A percentile compares a stretch with the other conserved stretches of the same genome.
Evolutionary conservation across 2,888 invertebrate species (phyloP).

Genomic region (Phyto melanocephala): DNA sequence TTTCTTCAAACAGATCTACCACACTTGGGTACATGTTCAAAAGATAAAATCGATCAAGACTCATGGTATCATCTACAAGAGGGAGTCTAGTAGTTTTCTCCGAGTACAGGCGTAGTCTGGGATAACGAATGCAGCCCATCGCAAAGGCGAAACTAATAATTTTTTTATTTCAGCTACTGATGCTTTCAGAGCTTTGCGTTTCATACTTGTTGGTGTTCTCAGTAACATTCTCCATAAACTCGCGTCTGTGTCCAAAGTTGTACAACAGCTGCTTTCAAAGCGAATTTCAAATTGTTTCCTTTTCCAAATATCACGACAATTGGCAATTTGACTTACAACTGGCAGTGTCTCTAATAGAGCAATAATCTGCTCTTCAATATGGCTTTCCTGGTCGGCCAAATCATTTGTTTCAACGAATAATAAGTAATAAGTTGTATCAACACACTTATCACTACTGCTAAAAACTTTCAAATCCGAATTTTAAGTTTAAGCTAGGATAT

Average conservation of each 20-base stretch:
- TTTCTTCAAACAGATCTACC: slow-evolving; percentile 40
- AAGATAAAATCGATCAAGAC: slow-evolving; percentile 32
- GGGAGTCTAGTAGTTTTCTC: not conserved
- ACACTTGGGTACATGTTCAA: slow-evolving; percentile 49
- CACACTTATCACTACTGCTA: too few relatives aligned
- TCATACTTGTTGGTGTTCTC: too few relatives aligned
- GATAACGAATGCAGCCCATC: too few relatives aligned
- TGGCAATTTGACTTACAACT: slow-evolving; percentile 39
- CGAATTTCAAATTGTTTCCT: slow-evolving; percentile 46
- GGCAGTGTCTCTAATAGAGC: slow-evolving; percentile 3
- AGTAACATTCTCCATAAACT: too few relatives aligned
- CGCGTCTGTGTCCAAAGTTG: slow-evolving; percentile 12
- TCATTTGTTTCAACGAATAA: too few relatives aligned
- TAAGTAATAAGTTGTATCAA: too few relatives aligned
- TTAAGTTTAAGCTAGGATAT: too few relatives aligned
- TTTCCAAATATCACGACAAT: slow-evolving; percentile 45
- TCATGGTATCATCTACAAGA: slow-evolving; percentile 47
- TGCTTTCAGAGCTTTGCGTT: slow-evolving; percentile 29
- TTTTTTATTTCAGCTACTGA: slow-evolving; percentile 35
- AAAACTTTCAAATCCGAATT: too few relatives aligned
- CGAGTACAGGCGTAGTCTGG: too few relatives aligned
- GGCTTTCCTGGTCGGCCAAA: too few relatives aligned
- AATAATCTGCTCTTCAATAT: too few relatives aligned
- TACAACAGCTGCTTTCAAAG: slow-evolving; percentile 29
- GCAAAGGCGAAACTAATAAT: too few relatives aligned